phyloP scores from a whole-genome alignment of 2,797 vertebrate genomes.

The Leptatherina wallacei region DNA sequence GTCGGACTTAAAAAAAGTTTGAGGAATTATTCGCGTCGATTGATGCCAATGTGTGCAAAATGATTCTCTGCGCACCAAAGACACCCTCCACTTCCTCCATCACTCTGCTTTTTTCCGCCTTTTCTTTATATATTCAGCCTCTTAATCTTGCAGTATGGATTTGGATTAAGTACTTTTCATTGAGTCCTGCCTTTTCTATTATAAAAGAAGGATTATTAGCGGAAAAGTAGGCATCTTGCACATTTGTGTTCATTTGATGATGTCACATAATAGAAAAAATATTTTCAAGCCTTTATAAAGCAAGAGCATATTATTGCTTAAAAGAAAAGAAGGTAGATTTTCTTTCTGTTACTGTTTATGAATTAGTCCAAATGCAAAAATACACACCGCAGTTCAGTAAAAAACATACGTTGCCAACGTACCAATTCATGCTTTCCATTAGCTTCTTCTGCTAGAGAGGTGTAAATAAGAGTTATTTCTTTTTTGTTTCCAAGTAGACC shows the following conservation, averaged over 20 bases:
- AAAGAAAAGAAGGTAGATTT: background rate
- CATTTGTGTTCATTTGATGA: conserved; percentile 7
- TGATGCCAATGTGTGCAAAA: conserved; percentile 91
- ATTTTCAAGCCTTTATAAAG: background rate
- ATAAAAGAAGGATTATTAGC: background rate
- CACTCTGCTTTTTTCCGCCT: conserved; percentile 4
- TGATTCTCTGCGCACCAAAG: conserved; percentile 75
- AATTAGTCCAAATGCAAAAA: conserved; percentile 24
- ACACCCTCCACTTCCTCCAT: conserved; percentile 40
- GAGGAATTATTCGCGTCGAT: conserved; percentile 91
- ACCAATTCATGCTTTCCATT: conserved; percentile 30
- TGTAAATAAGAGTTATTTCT: conserved; percentile 30
- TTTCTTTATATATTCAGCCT: conserved; percentile 13
- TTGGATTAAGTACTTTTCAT: conserved; percentile 34
- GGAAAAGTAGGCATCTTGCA: background rate
- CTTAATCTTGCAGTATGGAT: conserved; percentile 38
- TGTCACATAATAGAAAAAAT: background rate
- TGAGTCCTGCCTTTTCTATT: background rate
- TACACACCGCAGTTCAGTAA: conserved; percentile 2
- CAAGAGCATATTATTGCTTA: background rate
- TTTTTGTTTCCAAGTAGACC: conserved; percentile 31
- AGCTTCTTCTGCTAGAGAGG: conserved; percentile 50
- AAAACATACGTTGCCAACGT: conserved; percentile 22
- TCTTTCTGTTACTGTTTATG: conserved; percentile 21
- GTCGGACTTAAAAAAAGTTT: conserved; percentile 92